Percentiles rank a stretch among this genome's conserved stretches.
phyloP scores from a whole-genome alignment of 2,888 invertebrate species.

The Netelia inedita region DNA sequence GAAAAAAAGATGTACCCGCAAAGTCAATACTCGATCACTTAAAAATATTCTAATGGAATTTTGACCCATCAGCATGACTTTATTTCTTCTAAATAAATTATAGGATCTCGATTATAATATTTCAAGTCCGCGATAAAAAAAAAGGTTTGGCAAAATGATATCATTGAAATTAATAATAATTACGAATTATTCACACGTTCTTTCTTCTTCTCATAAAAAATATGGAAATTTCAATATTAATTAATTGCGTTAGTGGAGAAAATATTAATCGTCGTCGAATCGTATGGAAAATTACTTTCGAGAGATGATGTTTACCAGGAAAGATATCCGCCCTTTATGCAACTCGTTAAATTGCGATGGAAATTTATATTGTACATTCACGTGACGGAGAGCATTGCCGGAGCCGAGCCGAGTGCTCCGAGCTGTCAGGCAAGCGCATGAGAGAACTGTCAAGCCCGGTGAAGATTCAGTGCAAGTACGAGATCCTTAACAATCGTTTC shows the following conservation, averaged over 20 bases:
- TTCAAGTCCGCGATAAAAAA: no score
- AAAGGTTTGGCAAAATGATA: no score
- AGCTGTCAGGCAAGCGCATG: constrained; percentile 52
- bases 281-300: neutral
- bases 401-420: constrained; percentile 23
- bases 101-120: no score
- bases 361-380: constrained; percentile 19
- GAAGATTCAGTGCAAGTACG: constrained; percentile 67
- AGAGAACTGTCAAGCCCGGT: constrained; percentile 38
- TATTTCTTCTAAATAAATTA: no score
- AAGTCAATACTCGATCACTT: no score
- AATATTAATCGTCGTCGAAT: neutral
- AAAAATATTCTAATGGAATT: no score
- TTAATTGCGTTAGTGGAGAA: no score
- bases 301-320: neutral
- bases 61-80: no score
- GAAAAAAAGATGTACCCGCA: constrained; percentile 1
- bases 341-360: constrained; percentile 13
- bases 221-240: no score
- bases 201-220: no score
- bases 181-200: no score
- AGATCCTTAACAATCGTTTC: constrained; percentile 75
- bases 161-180: no score
- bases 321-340: neutral
- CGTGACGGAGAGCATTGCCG: constrained; percentile 48